These are phyloP conservation scores for Notodonta dromedarius DNA, from an alignment of 2,888 invertebrate genomes.

Conservation along the genomic window DNA sequence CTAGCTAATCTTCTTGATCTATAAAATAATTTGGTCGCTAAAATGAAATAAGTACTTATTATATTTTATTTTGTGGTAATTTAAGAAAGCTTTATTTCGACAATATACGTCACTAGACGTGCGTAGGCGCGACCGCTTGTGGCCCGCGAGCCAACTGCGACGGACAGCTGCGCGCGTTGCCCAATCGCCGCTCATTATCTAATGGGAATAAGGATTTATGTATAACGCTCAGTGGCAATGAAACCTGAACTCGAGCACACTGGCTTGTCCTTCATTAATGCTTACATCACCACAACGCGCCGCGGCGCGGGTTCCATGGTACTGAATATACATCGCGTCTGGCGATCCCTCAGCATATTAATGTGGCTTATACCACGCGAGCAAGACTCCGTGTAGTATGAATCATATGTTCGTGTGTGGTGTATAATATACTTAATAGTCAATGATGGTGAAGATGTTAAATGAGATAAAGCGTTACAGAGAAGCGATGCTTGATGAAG, in stretches of 20 bases:
- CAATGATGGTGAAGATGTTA: constrained; percentile 14
- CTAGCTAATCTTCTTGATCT: no score
- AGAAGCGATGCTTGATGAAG: constrained; percentile 21
- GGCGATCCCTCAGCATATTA: background rate
- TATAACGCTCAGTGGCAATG: background rate
- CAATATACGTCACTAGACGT: no score
- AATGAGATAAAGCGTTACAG: constrained; percentile 23
- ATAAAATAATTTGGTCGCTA: no score
- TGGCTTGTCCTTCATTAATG: background rate
- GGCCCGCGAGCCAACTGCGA: no score
- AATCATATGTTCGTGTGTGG: background rate
- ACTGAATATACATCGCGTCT: background rate
- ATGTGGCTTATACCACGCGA: background rate
- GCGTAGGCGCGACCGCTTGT: no score
- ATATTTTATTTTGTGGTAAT: no score
- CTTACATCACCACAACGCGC: background rate
- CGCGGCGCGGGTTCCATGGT: background rate
- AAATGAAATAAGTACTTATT: no score
- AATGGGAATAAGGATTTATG: no score
- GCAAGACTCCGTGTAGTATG: background rate
- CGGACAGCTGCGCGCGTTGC: background rate
- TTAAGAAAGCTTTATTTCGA: background rate
- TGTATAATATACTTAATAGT: background rate
- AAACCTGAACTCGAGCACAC: background rate
- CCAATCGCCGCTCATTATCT: background rate